Percentiles rank a stretch among this genome's conserved stretches.
Evolutionary conservation across 2,113 vertebrate genomes (phyloP).

Genomic region (Vicugna pacos): DNA sequence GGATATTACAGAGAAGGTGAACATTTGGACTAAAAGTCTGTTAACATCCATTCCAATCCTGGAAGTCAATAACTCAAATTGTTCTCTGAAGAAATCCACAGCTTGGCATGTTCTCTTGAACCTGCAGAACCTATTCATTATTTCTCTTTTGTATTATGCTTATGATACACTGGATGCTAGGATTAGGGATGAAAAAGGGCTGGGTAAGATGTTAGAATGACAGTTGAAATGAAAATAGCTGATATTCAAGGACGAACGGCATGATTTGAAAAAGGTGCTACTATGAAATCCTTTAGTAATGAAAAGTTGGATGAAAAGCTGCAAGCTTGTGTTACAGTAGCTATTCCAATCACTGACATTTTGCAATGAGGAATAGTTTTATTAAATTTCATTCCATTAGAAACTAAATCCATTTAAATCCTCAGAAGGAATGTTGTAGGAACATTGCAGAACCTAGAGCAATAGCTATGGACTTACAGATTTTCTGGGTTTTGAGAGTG

Average conservation of each 20-base stretch:
- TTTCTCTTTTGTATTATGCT: neutral
- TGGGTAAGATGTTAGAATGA: neutral
- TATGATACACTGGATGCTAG: neutral
- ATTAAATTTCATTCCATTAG: conserved; percentile 74
- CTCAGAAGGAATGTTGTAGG: conserved; percentile 61
- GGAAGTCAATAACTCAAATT: neutral
- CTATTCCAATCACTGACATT: conserved; percentile 8
- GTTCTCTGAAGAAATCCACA: conserved; percentile 18
- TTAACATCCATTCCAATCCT: neutral
- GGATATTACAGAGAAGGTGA: neutral
- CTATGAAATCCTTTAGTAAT: conserved; percentile 37
- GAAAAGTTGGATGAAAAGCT: conserved; percentile 1
- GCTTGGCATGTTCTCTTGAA: neutral
- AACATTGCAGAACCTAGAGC: conserved; percentile 47
- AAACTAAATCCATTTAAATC: conserved; percentile 74
- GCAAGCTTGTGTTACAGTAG: neutral
- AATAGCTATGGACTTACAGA: neutral
- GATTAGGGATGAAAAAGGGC: neutral
- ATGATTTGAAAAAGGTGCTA: neutral
- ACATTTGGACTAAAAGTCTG: neutral
- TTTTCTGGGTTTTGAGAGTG: conserved; percentile 46
- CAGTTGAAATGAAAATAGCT: conserved; percentile 30
- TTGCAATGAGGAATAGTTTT: conserved; percentile 51
- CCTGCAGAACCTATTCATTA: neutral
- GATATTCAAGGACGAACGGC: neutral